Percentiles rank a stretch among this genome's conserved stretches.
Evolutionary conservation across 1,140 invertebrate species (phyloP).

Genomic region (Theocolax elegans): DNA sequence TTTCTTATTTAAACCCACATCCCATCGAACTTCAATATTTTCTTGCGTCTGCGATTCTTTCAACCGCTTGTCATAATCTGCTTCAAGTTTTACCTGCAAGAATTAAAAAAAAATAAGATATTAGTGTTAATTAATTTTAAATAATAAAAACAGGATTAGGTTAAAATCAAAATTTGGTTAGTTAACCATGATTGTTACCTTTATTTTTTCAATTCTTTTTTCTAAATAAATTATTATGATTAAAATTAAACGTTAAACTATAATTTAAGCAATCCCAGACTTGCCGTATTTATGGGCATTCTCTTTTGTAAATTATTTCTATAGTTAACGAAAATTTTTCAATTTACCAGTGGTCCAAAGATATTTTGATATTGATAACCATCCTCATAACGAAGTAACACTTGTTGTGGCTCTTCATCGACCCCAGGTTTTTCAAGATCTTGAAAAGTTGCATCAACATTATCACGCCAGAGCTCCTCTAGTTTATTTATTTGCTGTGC

Average conservation of each 20-base stretch:
- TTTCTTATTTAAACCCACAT: slow-evolving; percentile 98
- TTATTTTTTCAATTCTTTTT: too few relatives aligned
- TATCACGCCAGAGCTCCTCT: slow-evolving; percentile 99
- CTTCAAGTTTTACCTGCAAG: slow-evolving; percentile 88
- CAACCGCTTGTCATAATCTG: slow-evolving; percentile 97
- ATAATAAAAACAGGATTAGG: background rate
- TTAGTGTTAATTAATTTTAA: background rate
- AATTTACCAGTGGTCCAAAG: slow-evolving; percentile 84
- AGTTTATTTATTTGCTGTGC: slow-evolving; percentile 97
- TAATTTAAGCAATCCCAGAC: too few relatives aligned
- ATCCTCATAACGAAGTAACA: slow-evolving; percentile 94
- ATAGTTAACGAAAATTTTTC: too few relatives aligned
- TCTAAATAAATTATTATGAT: too few relatives aligned
- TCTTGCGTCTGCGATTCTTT: slow-evolving; percentile 99
- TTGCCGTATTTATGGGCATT: too few relatives aligned
- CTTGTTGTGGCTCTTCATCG: slow-evolving; percentile 97
- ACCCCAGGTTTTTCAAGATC: slow-evolving; percentile 97
- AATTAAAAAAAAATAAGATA: background rate
- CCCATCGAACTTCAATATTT: slow-evolving; percentile 98
- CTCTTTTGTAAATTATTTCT: too few relatives aligned
- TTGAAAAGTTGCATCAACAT: slow-evolving; percentile 96
- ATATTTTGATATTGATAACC: slow-evolving; percentile 99
- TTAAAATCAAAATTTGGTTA: too few relatives aligned
- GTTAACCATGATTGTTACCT: too few relatives aligned
- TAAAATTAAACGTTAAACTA: too few relatives aligned